Percentiles rank a stretch among this genome's conserved stretches.
Conservation (phyloP, 1,140 invertebrate species). For the Drosophila mojavensis region DNA sequence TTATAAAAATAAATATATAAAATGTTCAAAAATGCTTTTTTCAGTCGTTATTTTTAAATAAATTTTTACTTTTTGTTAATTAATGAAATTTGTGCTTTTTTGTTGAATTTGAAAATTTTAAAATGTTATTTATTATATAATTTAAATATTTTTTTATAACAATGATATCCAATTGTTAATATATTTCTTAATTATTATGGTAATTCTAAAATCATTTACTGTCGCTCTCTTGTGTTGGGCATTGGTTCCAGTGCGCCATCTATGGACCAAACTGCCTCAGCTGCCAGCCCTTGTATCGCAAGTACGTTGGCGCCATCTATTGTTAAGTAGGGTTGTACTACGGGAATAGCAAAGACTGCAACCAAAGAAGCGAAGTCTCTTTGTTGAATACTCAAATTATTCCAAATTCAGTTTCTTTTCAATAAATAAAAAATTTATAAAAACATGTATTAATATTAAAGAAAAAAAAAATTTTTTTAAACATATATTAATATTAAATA, state of each 20-base stretch:
- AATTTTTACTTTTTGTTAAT: no score
- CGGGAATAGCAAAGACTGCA: background rate
- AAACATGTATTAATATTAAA: background rate
- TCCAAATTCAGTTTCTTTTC: no score
- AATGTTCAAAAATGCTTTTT: no score
- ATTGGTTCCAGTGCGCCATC: background rate
- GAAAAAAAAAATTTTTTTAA: no score
- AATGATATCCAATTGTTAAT: background rate
- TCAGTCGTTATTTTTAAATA: no score
- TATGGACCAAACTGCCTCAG: background rate
- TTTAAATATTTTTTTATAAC: no score
- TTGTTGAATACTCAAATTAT: background rate
- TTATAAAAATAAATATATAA: no score
- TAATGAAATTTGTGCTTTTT: no score
- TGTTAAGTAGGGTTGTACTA: background rate
- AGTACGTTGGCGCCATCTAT: background rate
- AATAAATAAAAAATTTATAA: no score
- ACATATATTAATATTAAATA: no score
- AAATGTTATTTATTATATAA: no score
- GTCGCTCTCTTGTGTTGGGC: background rate
- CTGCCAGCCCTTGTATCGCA: background rate
- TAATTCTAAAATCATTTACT: background rate
- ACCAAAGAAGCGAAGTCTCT: background rate
- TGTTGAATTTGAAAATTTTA: no score
- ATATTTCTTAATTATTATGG: background rate